Conservation (phyloP, 2,113 vertebrate genomes). For the Heterotilapia buettikoferi region DNA sequence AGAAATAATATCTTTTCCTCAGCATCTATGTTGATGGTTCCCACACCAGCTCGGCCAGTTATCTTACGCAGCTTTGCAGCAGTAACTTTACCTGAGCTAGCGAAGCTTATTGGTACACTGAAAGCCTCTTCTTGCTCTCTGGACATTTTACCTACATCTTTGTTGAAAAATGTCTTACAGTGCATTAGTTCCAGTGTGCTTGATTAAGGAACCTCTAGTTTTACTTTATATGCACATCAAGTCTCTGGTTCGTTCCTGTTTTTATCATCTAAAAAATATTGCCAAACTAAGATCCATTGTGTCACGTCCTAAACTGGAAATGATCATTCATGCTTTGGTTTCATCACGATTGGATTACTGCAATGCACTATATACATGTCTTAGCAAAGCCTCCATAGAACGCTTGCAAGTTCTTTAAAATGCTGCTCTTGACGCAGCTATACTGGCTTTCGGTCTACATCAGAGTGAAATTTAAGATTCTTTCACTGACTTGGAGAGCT, state of each 20-base stretch:
- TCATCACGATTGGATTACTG: background rate
- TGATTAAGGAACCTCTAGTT: background rate
- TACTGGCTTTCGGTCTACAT: background rate
- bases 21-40: background rate
- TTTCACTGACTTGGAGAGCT: background rate
- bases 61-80: background rate
- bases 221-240: background rate
- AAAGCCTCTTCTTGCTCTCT: background rate
- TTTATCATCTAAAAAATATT: background rate
- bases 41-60: background rate
- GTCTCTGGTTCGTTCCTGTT: background rate
- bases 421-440: background rate
- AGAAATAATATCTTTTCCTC: background rate
- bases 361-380: background rate
- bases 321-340: background rate
- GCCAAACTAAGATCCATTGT: background rate
- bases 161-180: background rate
- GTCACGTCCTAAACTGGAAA: background rate
- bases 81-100: background rate
- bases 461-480: background rate
- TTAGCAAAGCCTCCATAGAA: background rate
- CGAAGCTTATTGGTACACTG: background rate
- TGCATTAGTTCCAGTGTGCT: background rate
- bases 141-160: background rate
- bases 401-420: background rate